phyloP scores from a whole-genome alignment of 2,888 invertebrate species.

The Parthenolecanium corni region DNA sequence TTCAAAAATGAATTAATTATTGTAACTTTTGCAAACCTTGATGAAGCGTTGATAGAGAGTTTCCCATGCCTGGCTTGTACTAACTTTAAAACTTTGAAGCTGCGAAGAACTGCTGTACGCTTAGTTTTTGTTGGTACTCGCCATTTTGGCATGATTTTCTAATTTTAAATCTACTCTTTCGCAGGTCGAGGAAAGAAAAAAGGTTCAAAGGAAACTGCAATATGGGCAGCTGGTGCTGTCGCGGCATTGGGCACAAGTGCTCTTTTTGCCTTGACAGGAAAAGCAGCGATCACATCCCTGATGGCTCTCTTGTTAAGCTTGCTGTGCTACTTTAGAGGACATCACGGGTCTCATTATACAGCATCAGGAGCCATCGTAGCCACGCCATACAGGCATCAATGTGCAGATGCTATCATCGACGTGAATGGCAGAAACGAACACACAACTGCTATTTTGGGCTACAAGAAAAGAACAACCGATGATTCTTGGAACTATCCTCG shows the following conservation, averaged over 20 bases:
- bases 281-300: constrained; percentile 72
- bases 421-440: constrained; percentile 5
- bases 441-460: constrained; percentile 6
- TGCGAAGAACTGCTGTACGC: too few relatives aligned
- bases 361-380: background rate
- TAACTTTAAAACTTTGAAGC: too few relatives aligned
- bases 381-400: constrained; percentile 7
- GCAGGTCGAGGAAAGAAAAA: constrained; percentile 23
- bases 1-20: too few relatives aligned
- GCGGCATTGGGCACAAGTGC: constrained; percentile 72
- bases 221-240: constrained; percentile 48
- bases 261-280: constrained; percentile 66
- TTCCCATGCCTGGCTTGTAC: too few relatives aligned
- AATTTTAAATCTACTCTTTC: too few relatives aligned
- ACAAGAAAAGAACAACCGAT: constrained; percentile 11
- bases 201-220: constrained; percentile 23
- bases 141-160: too few relatives aligned
- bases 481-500: constrained; percentile 16
- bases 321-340: constrained; percentile 40
- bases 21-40: too few relatives aligned
- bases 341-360: constrained; percentile 27
- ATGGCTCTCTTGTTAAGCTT: constrained; percentile 68
- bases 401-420: constrained; percentile 16
- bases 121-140: too few relatives aligned
- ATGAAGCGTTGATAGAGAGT: too few relatives aligned